These are phyloP conservation scores for Drosophila pegasa DNA, from an alignment of 2,888 invertebrate genomes.

Conservation along the genomic window DNA sequence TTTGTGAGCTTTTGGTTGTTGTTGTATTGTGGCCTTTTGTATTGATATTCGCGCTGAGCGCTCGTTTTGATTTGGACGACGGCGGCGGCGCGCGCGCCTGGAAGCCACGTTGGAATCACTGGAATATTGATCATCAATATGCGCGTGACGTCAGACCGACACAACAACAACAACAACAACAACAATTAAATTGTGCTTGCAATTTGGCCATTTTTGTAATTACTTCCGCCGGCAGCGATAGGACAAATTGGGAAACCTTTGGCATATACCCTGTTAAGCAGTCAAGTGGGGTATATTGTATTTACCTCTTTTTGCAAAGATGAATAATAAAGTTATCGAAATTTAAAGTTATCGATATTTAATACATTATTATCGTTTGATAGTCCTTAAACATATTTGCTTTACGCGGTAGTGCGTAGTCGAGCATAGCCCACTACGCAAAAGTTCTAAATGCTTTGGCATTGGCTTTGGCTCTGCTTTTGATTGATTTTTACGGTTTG, in stretches of 20 bases:
- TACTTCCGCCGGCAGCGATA: conserved; percentile 53
- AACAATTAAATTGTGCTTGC: conserved; percentile 58
- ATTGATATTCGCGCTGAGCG: conserved; percentile 20
- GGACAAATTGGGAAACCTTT: conserved; percentile 39
- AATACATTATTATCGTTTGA: too few species aligned
- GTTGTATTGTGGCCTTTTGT: conserved; percentile 35
- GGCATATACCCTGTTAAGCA: neutral
- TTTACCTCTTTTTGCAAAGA: neutral
- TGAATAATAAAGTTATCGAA: neutral
- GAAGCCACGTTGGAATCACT: conserved; percentile 10
- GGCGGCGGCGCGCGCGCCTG: conserved; percentile 4
- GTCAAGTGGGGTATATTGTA: neutral
- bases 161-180: conserved; percentile 44
- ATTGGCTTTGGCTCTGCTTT: conserved; percentile 30
- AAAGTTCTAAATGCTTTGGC: conserved; percentile 11
- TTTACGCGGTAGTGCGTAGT: neutral
- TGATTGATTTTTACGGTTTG: conserved; percentile 20
- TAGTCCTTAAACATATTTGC: too few species aligned
- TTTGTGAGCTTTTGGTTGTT: conserved; percentile 43
- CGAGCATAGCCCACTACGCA: neutral
- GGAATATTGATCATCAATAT: conserved; percentile 43
- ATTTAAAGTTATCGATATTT: neutral
- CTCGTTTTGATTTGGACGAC: conserved; percentile 49
- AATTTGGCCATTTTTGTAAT: conserved; percentile 75
- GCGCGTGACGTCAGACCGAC: conserved; percentile 65